Percentiles rank a stretch among this genome's conserved stretches.
These are phyloP conservation scores for Suillia variegata DNA, from an alignment of 2,888 invertebrate species.

Conservation along the genomic window DNA sequence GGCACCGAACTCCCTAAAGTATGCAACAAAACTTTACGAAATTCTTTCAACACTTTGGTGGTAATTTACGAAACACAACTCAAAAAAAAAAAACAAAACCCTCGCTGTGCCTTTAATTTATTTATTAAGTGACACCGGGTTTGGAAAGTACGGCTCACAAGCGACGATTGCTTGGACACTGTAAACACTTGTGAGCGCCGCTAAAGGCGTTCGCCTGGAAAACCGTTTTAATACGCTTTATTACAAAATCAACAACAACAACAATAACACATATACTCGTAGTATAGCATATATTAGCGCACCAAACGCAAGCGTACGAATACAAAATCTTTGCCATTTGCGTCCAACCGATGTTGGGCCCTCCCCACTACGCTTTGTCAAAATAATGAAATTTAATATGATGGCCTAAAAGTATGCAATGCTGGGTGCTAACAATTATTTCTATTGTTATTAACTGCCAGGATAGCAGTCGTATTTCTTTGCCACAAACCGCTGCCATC, in stretches of 20 bases:
- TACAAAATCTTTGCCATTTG: too few species aligned
- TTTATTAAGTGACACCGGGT: background rate
- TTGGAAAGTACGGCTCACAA: too few species aligned
- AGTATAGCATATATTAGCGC: background rate
- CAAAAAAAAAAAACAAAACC: too few species aligned
- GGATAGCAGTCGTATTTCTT: background rate
- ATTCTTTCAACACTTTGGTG: too few species aligned
- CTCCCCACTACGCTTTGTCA: background rate
- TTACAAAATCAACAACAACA: background rate
- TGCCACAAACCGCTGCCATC: too few species aligned
- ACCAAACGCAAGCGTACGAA: too few species aligned
- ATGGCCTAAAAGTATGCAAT: background rate
- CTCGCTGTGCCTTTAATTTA: too few species aligned
- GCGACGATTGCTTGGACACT: background rate
- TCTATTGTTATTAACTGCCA: slow-evolving; percentile 15
- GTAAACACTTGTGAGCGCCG: background rate
- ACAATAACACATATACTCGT: background rate
- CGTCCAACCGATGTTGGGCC: too few species aligned
- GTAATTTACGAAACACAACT: too few species aligned
- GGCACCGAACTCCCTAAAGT: too few species aligned
- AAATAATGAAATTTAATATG: slow-evolving; percentile 9
- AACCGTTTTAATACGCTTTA: slow-evolving; percentile 9
- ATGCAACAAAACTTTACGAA: too few species aligned
- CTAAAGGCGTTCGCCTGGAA: slow-evolving; percentile 4
- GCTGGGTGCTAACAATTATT: slow-evolving; percentile 15